phyloP scores from a whole-genome alignment of 30 jellyfish, hydroid and myxozoan species.

The Aurelia sp. region DNA sequence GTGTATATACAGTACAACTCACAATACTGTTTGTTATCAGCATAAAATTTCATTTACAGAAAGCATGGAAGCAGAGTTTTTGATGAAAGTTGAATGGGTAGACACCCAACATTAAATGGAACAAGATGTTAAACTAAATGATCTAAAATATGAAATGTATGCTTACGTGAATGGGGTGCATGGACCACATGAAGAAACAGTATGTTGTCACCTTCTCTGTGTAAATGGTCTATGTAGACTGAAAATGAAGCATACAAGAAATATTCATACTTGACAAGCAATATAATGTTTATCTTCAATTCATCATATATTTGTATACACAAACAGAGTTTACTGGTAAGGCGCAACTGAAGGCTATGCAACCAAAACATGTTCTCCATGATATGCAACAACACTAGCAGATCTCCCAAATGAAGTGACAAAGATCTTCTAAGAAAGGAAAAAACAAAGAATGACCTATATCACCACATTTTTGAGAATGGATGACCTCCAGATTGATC shows the following conservation, averaged over 20 bases:
- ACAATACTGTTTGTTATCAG: too few species aligned
- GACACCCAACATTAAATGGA: background rate
- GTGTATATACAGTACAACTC: too few species aligned
- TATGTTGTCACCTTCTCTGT: slow-evolving; percentile 46
- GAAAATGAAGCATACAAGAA: background rate
- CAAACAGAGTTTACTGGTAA: too few species aligned
- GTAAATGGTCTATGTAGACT: slow-evolving; percentile 68
- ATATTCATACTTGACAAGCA: background rate
- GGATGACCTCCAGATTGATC: too few species aligned
- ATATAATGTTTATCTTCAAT: background rate
- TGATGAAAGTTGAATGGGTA: background rate
- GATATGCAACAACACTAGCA: too few species aligned
- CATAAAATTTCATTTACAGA: background rate
- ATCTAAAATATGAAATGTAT: background rate
- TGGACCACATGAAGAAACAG: slow-evolving; percentile 55
- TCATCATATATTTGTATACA: too few species aligned
- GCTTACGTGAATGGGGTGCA: slow-evolving; percentile 61
- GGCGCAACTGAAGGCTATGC: too few species aligned
- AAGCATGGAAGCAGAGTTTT: background rate
- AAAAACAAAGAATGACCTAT: too few species aligned
- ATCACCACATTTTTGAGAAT: too few species aligned
- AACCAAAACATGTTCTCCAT: too few species aligned
- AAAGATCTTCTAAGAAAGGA: too few species aligned
- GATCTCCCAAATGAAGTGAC: too few species aligned
- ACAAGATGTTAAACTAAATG: background rate